Percentiles rank a stretch among this genome's conserved stretches.
Conservation (phyloP, 2,113 vertebrate genomes). For the Dipodomys merriami region DNA sequence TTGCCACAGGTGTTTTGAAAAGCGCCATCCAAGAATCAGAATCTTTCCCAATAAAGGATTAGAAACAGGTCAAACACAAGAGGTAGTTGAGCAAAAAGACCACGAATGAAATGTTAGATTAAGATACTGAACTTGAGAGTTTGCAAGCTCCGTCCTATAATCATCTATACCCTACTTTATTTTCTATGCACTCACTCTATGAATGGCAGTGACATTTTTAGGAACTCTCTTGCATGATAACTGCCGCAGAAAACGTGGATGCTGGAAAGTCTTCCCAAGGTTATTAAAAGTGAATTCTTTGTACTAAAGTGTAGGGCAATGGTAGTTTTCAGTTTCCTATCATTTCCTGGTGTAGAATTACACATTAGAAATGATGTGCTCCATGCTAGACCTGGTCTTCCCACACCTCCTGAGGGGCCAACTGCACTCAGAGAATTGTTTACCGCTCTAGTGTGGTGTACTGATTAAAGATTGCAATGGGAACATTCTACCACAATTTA, state of each 20-base stretch:
- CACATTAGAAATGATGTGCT: neutral
- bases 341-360: slow-evolving; percentile 11
- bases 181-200: neutral
- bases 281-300: slow-evolving; percentile 28
- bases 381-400: neutral
- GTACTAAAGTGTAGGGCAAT: neutral
- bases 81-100: neutral
- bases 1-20: neutral
- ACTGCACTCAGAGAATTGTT: neutral
- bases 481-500: neutral
- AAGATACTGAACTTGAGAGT: neutral
- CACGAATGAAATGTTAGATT: neutral
- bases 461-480: neutral
- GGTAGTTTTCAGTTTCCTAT: slow-evolving; percentile 12
- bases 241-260: slow-evolving; percentile 9
- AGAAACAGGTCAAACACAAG: neutral
- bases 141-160: neutral
- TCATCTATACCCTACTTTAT: neutral
- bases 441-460: neutral
- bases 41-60: slow-evolving; percentile 29
- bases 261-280: neutral
- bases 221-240: slow-evolving; percentile 8
- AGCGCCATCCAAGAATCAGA: neutral
- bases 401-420: neutral
- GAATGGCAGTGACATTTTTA: neutral